phyloP scores from a whole-genome alignment of 2,888 invertebrate genomes.

The Tyria jacobaeae region DNA sequence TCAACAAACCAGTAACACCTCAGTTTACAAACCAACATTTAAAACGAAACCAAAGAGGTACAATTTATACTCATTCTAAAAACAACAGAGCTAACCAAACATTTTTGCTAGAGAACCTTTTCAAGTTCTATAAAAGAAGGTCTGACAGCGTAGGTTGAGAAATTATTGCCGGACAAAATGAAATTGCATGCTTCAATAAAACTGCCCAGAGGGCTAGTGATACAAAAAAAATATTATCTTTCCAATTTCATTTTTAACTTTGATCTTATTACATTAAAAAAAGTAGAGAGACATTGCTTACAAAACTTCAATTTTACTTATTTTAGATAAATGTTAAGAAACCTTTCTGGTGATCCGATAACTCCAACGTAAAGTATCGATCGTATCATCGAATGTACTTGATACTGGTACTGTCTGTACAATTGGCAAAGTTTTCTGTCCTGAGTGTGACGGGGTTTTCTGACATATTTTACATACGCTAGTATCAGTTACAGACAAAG shows the following conservation, averaged over 20 bases:
- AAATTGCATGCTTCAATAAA: slow-evolving; percentile 2
- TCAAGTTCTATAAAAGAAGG: slow-evolving; percentile 14
- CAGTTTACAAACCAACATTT: slow-evolving; percentile 28
- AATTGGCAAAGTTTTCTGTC: no score
- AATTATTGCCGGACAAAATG: slow-evolving; percentile 21
- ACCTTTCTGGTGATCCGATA: no score
- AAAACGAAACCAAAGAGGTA: slow-evolving; percentile 37
- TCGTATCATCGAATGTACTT: no score
- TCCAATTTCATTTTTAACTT: neutral
- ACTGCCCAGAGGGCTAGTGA: neutral
- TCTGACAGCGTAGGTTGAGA: slow-evolving; percentile 14
- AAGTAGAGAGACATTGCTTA: no score
- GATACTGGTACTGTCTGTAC: no score
- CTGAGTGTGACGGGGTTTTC: no score
- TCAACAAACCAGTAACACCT: slow-evolving; percentile 17
- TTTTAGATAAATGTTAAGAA: no score
- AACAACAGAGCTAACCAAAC: slow-evolving; percentile 33
- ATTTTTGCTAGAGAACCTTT: slow-evolving; percentile 28
- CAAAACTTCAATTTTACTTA: no score
- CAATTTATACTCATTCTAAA: slow-evolving; percentile 30
- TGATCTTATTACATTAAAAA: neutral
- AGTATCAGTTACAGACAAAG: no score
- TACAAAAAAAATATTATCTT: neutral
- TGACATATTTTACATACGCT: no score
- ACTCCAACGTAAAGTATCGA: no score